Conservation (phyloP, 1,140 invertebrate genomes). For the Hycleus cichorii region DNA sequence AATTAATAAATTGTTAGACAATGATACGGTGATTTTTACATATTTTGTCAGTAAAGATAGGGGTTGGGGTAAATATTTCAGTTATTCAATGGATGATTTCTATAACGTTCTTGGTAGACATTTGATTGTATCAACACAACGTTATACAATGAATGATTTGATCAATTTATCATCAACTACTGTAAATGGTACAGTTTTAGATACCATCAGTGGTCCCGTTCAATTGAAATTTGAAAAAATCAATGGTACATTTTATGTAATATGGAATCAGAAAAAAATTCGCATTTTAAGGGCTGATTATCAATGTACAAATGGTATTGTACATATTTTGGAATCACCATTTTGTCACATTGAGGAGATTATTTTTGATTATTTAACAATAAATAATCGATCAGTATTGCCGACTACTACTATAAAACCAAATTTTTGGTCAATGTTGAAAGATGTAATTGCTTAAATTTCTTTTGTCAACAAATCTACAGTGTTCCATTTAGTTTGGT, state of each 20-base stretch:
- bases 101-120: slow-evolving; percentile 5
- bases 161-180: background rate
- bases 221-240: background rate
- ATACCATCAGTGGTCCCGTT: background rate
- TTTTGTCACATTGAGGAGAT: too few species aligned
- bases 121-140: slow-evolving; percentile 4
- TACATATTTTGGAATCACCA: slow-evolving; percentile 22
- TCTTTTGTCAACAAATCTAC: too few species aligned
- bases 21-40: slow-evolving; percentile 1
- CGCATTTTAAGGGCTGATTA: slow-evolving; percentile 18
- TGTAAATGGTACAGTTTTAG: background rate
- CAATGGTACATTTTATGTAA: slow-evolving; percentile 6
- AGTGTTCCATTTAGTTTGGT: too few species aligned
- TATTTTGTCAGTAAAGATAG: slow-evolving; percentile 12
- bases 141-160: slow-evolving; percentile 10
- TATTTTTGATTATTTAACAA: too few species aligned
- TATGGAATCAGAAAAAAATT: slow-evolving; percentile 16
- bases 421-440: too few species aligned
- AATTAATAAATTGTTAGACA: background rate
- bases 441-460: too few species aligned
- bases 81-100: background rate
- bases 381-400: too few species aligned
- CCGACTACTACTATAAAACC: too few species aligned
- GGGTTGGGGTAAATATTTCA: slow-evolving; percentile 4
- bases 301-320: slow-evolving; percentile 23